A percentile compares a stretch with the other conserved stretches of the same genome.
Evolutionary conservation across 2,888 invertebrate species (phyloP).

Genomic region (Melolontha melolontha): DNA sequence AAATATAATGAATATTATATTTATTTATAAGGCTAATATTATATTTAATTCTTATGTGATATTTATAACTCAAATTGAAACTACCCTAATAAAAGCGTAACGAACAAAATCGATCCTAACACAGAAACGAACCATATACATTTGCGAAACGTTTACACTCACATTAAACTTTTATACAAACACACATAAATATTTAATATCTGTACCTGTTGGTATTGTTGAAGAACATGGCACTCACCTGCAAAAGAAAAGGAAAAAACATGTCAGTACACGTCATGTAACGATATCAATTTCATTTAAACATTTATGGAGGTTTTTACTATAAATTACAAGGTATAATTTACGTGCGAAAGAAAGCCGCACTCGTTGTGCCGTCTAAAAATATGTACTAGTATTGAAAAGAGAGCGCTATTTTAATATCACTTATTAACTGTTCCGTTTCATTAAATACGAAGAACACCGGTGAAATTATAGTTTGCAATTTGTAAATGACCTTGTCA

Average conservation of each 20-base stretch:
- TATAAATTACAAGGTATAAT: conserved; percentile 1
- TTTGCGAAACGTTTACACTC: not conserved
- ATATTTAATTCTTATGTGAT: too few species aligned
- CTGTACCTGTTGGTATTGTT: conserved; percentile 25
- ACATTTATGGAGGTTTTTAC: conserved; percentile 14
- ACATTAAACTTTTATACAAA: not conserved
- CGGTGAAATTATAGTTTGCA: not conserved
- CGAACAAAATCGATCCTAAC: too few species aligned
- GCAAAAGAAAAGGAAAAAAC: conserved; percentile 14
- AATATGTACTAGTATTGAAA: not conserved
- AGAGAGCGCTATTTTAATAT: too few species aligned
- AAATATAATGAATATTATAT: too few species aligned
- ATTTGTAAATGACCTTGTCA: too few species aligned
- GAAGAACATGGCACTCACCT: conserved; percentile 24
- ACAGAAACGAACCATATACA: not conserved
- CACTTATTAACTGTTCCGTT: too few species aligned
- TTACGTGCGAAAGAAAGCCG: not conserved
- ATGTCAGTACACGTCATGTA: conserved; percentile 20
- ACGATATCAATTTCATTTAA: conserved; percentile 24
- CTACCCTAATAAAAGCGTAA: too few species aligned
- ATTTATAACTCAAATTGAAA: too few species aligned
- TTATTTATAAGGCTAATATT: too few species aligned
- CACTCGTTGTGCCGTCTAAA: conserved; percentile 4
- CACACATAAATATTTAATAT: conserved; percentile 3
- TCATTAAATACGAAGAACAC: too few species aligned